These are phyloP conservation scores for Apeira syringaria DNA, from an alignment of 2,888 invertebrate genomes.

Conservation along the genomic window DNA sequence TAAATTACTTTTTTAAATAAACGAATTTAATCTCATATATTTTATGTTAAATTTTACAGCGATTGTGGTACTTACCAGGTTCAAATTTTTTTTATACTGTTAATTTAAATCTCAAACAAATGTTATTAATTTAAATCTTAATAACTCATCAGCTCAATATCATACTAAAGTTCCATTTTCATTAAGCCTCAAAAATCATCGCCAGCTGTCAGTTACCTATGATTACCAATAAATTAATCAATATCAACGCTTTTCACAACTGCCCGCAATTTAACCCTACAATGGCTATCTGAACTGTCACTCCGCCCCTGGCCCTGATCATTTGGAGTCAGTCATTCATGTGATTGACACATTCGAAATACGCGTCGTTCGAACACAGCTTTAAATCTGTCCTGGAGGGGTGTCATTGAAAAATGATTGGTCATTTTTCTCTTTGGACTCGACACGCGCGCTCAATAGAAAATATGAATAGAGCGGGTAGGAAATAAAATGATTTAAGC, in stretches of 20 bases:
- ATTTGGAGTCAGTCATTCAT: slow-evolving; percentile 54
- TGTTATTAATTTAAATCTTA: too few species aligned
- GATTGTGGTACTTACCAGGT: too few species aligned
- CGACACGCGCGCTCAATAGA: slow-evolving; percentile 16
- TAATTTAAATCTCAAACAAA: too few species aligned
- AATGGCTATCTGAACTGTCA: slow-evolving; percentile 32
- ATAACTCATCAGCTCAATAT: too few species aligned
- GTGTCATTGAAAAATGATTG: slow-evolving; percentile 67
- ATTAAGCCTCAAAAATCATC: background rate
- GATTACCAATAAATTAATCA: slow-evolving; percentile 20
- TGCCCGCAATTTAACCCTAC: slow-evolving; percentile 20
- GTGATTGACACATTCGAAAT: slow-evolving; percentile 65
- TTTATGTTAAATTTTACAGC: too few species aligned
- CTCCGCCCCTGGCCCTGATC: slow-evolving; percentile 50
- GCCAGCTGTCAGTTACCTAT: slow-evolving; percentile 7
- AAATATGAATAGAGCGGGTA: slow-evolving; percentile 14
- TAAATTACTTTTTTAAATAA: too few species aligned
- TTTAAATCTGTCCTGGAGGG: slow-evolving; percentile 56
- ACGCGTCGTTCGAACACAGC: slow-evolving; percentile 57
- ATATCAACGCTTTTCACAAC: slow-evolving; percentile 22
- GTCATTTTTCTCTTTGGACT: slow-evolving; percentile 35
- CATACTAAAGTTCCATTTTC: too few species aligned
- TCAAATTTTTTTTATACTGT: too few species aligned
- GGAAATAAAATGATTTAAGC: slow-evolving; percentile 17
- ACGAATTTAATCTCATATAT: too few species aligned